A percentile compares a stretch with the other conserved stretches of the same genome.
These are phyloP conservation scores for Neomonachus schauinslandi DNA, from an alignment of 2,113 vertebrate species.

Conservation along the genomic window DNA sequence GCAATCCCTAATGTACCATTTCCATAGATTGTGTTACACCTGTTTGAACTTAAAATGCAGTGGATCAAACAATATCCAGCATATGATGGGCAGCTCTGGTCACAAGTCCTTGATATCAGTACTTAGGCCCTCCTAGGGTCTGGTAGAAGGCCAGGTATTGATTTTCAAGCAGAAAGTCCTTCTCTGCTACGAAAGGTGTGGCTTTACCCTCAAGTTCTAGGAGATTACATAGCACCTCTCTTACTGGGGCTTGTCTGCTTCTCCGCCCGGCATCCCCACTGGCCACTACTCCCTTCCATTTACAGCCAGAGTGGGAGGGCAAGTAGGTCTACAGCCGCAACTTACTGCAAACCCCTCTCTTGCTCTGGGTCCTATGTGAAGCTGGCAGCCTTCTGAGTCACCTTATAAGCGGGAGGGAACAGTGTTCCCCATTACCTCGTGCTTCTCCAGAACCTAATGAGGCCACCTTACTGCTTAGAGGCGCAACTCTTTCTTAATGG, in stretches of 20 bases:
- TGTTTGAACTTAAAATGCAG: neutral
- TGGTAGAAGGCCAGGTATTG: neutral
- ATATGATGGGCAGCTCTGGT: neutral
- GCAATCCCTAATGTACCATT: neutral
- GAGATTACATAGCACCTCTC: neutral
- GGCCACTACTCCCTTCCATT: neutral
- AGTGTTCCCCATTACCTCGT: neutral
- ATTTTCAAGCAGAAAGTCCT: slow-evolving; percentile 1
- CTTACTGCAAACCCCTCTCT: neutral
- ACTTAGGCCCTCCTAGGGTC: neutral
- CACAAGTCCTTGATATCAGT: neutral
- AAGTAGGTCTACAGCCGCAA: neutral
- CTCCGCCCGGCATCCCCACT: neutral
- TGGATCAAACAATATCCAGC: neutral
- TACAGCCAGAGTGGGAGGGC: neutral
- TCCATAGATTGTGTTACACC: neutral
- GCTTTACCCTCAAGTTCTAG: neutral
- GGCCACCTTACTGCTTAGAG: neutral
- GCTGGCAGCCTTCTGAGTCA: neutral
- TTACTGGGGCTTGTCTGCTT: neutral
- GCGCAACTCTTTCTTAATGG: neutral
- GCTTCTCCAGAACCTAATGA: neutral
- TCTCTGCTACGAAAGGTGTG: neutral
- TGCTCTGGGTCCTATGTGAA: neutral
- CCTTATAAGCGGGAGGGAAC: neutral